These are phyloP conservation scores for Proctacanthus coquilletti DNA, from an alignment of 1,140 invertebrate species.

Conservation along the genomic window DNA sequence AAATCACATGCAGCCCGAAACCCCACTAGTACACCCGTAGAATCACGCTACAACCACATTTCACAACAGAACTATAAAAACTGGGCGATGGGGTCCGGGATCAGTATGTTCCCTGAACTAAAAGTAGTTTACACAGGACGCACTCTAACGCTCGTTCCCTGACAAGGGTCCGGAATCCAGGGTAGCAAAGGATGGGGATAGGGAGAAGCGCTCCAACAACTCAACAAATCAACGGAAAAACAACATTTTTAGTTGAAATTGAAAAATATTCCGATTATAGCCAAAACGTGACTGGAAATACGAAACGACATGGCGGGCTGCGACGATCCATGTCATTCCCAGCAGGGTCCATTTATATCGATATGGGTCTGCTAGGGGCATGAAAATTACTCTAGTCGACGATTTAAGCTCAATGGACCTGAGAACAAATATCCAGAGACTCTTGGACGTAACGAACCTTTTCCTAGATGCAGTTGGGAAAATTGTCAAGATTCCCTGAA, in stretches of 20 bases:
- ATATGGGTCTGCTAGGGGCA: not conserved
- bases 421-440: not conserved
- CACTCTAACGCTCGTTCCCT: too few species aligned
- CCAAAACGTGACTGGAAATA: not conserved
- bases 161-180: too few species aligned
- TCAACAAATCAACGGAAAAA: slow-evolving; percentile 1
- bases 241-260: slow-evolving; percentile 1
- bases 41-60: too few species aligned
- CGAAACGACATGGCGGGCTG: not conserved
- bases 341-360: not conserved
- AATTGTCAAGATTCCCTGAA: not conserved
- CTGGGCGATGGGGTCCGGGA: too few species aligned
- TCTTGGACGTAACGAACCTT: not conserved
- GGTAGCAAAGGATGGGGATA: too few species aligned
- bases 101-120: too few species aligned
- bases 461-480: not conserved
- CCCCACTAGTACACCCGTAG: too few species aligned
- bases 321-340: not conserved
- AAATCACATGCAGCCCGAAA: too few species aligned
- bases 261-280: slow-evolving; percentile 1
- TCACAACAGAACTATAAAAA: too few species aligned
- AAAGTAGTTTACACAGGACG: too few species aligned
- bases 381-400: not conserved
- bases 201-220: too few species aligned
- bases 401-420: not conserved